A percentile compares a stretch with the other conserved stretches of the same genome.
phyloP scores from a whole-genome alignment of 2,888 invertebrate species.

The Vandiemenella viatica region DNA sequence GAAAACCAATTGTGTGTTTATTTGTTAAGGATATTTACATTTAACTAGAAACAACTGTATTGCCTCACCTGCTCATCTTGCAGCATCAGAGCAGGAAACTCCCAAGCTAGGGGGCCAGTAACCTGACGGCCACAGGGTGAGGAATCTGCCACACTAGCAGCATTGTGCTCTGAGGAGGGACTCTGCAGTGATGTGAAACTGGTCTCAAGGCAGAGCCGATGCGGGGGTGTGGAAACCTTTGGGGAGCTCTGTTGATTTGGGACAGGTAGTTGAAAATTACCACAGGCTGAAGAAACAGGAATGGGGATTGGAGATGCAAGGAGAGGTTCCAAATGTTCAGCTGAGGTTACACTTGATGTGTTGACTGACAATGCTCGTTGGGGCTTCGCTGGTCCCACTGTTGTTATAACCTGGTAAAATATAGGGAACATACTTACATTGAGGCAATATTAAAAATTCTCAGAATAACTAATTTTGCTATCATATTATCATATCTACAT shows the following conservation, averaged over 20 bases:
- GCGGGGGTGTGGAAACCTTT: slow-evolving; percentile 32
- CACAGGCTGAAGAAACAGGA: too few species aligned
- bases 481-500: too few species aligned
- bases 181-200: slow-evolving; percentile 56
- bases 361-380: slow-evolving; percentile 35
- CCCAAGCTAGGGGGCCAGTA: too few species aligned
- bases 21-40: too few species aligned
- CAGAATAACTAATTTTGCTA: too few species aligned
- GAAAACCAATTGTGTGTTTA: too few species aligned
- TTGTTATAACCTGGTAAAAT: slow-evolving; percentile 50
- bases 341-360: slow-evolving; percentile 21
- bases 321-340: slow-evolving; percentile 25
- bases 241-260: slow-evolving; percentile 29
- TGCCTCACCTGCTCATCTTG: too few species aligned
- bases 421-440: too few species aligned
- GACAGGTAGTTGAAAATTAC: slow-evolving; percentile 31
- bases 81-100: neutral
- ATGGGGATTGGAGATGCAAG: slow-evolving; percentile 10
- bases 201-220: slow-evolving; percentile 52
- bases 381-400: slow-evolving; percentile 65
- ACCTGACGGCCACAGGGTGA: neutral
- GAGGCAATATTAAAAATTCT: too few species aligned
- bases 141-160: neutral
- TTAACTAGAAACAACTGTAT: too few species aligned
- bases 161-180: slow-evolving; percentile 23